Conservation (phyloP, 2,113 vertebrate species). For the Oreochromis aureus region DNA sequence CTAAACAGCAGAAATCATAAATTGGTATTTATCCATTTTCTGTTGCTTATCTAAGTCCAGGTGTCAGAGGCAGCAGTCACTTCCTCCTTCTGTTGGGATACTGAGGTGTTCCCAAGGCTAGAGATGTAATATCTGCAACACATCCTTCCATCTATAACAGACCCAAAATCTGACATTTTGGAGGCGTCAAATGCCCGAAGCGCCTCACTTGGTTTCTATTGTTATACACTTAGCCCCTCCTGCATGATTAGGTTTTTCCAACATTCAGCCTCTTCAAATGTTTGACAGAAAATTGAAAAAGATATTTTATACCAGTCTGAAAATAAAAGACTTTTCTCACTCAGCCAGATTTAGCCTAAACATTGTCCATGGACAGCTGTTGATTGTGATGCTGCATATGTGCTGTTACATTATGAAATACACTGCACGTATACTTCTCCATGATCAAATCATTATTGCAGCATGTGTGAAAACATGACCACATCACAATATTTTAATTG, state of each 20-base stretch:
- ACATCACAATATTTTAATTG: neutral
- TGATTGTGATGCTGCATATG: neutral
- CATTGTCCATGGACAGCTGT: neutral
- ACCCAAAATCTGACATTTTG: neutral
- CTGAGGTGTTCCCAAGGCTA: neutral
- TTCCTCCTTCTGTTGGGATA: neutral
- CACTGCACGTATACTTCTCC: too few species aligned
- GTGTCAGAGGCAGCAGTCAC: fast-evolving
- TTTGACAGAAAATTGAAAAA: neutral
- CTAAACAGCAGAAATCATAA: neutral
- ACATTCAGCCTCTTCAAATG: neutral
- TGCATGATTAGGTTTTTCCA: neutral
- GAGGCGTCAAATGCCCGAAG: neutral
- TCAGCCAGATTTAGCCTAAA: neutral
- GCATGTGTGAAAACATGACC: neutral
- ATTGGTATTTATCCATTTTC: neutral
- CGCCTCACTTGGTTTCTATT: neutral
- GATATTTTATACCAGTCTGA: neutral
- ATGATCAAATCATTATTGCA: neutral
- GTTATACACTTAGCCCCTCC: neutral
- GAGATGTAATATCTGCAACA: neutral
- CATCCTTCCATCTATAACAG: neutral
- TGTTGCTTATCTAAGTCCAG: neutral
- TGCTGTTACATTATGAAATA: neutral
- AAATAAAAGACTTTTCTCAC: neutral